These are phyloP conservation scores for Nibea coibor DNA, from an alignment of 2,113 vertebrate species.

Conservation along the genomic window DNA sequence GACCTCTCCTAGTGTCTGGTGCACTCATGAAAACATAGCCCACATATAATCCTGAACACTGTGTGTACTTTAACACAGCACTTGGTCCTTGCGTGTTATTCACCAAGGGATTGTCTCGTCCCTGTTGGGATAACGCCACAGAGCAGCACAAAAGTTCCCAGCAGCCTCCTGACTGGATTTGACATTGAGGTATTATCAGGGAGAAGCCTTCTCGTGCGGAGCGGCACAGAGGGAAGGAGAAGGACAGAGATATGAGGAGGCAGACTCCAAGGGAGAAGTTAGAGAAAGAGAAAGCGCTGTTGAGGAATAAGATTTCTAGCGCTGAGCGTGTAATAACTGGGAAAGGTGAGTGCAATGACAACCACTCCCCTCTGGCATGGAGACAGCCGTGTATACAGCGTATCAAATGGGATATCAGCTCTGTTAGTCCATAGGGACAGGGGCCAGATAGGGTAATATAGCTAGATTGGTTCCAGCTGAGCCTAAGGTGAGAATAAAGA, in stretches of 20 bases:
- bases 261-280: slow-evolving; percentile 27
- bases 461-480: slow-evolving; percentile 60
- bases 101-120: slow-evolving; percentile 42
- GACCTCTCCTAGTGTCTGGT: neutral
- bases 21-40: neutral
- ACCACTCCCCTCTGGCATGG: slow-evolving; percentile 43
- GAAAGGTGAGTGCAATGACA: slow-evolving; percentile 77
- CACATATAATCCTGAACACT: neutral
- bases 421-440: slow-evolving; percentile 31
- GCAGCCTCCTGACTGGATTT: slow-evolving; percentile 61
- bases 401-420: slow-evolving; percentile 59
- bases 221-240: slow-evolving; percentile 40
- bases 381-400: slow-evolving; percentile 37
- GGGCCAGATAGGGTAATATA: slow-evolving; percentile 52
- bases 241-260: slow-evolving; percentile 42
- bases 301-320: slow-evolving; percentile 59
- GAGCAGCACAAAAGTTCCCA: slow-evolving; percentile 47
- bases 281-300: slow-evolving; percentile 26
- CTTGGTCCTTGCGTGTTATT: slow-evolving; percentile 22
- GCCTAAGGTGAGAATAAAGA: slow-evolving; percentile 59
- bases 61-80: slow-evolving; percentile 14
- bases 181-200: slow-evolving; percentile 73
- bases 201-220: slow-evolving; percentile 47
- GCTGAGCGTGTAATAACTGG: slow-evolving; percentile 62
- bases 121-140: slow-evolving; percentile 29